Percentiles rank a stretch among this genome's conserved stretches.
phyloP scores from a whole-genome alignment of 2,888 invertebrate genomes.

The Furcula furcula region DNA sequence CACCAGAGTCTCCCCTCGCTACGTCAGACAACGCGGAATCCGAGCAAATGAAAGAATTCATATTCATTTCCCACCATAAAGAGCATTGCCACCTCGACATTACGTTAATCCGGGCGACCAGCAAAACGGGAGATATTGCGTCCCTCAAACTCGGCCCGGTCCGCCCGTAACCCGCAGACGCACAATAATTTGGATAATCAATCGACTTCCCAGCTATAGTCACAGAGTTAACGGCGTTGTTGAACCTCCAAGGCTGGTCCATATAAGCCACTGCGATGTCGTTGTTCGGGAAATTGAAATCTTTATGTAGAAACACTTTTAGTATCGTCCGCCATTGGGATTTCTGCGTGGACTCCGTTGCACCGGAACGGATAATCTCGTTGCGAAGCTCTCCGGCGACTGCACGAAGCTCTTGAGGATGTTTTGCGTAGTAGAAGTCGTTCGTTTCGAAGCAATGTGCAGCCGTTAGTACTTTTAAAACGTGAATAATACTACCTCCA shows the following conservation, averaged over 20 bases:
- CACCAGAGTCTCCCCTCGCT: slow-evolving; percentile 58
- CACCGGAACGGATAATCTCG: slow-evolving; percentile 33
- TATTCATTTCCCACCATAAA: slow-evolving; percentile 52
- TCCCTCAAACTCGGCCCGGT: slow-evolving; percentile 14
- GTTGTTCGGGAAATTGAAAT: slow-evolving; percentile 22
- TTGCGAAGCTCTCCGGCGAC: slow-evolving; percentile 49
- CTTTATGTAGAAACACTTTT: slow-evolving; percentile 5
- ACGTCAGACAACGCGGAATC: slow-evolving; percentile 16
- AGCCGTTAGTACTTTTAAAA: slow-evolving; percentile 46
- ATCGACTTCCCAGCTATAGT: slow-evolving; percentile 19
- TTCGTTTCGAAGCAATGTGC: slow-evolving; percentile 63
- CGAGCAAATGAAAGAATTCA: slow-evolving; percentile 25
- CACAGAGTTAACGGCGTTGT: slow-evolving; percentile 30
- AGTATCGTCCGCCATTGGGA: slow-evolving; percentile 17
- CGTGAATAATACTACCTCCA: slow-evolving; percentile 57
- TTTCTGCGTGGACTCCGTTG: slow-evolving; percentile 22
- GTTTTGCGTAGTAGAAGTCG: slow-evolving; percentile 36
- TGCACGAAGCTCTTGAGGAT: slow-evolving; percentile 33
- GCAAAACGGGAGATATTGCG: slow-evolving; percentile 32
- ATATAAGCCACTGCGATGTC: slow-evolving; percentile 51
- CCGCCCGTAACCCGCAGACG: slow-evolving; percentile 50
- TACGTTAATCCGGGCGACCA: slow-evolving; percentile 39
- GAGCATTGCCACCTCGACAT: slow-evolving; percentile 43
- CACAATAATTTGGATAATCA: slow-evolving; percentile 42
- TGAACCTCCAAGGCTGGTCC: slow-evolving; percentile 33